Evolutionary conservation across 2,888 invertebrate species (phyloP), one percentile per base, ranked within the genome.

Genomic region (Callyntrura guangdongensis): DNA sequence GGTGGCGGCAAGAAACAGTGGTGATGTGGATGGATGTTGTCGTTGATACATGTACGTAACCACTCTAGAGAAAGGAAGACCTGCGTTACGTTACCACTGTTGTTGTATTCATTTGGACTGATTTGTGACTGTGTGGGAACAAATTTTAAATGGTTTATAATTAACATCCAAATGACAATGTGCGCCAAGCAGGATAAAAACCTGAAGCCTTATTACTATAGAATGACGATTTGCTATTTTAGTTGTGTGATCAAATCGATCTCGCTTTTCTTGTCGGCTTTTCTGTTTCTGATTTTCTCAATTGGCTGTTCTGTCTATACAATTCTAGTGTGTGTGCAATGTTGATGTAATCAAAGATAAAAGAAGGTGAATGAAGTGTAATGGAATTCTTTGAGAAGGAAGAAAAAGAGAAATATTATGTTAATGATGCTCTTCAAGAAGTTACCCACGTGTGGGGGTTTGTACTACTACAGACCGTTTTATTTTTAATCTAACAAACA

Each of bases 131-230:
- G 77, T 77, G 77, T 86, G 86, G 64, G 86, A 86, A 61, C 74
- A 74, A 86, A 86, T 20, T 47, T 86, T 47, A 86, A 86, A 74
- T 59, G 45, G 77, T 14, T 36, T 74, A 61, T 86, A 86, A 86
- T 86, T 86, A 86, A 74, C 22, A 74, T 61, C 25, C 25, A 77
- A 74, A 61, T 86, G 74, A 86, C 86, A 77, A 25, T 72, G 25
- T 20, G 14, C 56, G 20, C 17, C 61, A 53, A 53, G 14, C 53
- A 47, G 14, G 25, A 22, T 77, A 36, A 17, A 27, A 56, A 64
- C n/a, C 0, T 64, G 61, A 22, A 22, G 8, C 20, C 20, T 64
- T 64, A 25, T 67, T 53, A 12, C 53, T 53, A 1, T 14, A 53
- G 59, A 6, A 61, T 61, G 61, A 36, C 6, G 36, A 36, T 36